Evolutionary conservation across 2,113 vertebrate genomes (phyloP).

Genomic region (Mus musculus): DNA sequence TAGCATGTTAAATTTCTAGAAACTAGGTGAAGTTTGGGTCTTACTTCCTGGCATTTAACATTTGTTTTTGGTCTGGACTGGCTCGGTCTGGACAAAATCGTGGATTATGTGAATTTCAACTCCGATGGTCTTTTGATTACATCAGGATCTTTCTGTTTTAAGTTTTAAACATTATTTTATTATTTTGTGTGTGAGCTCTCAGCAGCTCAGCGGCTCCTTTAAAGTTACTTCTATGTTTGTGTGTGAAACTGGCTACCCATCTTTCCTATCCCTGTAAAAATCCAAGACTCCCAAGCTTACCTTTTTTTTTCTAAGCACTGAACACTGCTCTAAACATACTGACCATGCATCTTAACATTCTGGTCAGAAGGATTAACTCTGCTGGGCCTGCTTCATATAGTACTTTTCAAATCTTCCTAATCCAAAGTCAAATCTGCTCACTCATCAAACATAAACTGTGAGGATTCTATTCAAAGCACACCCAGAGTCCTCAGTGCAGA

Average conservation of each 20-base stretch:
- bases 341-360: background rate
- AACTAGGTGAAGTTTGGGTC: background rate
- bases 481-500: background rate
- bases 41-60: background rate
- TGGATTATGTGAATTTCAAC: background rate
- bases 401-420: background rate
- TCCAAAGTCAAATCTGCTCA: slow-evolving; percentile 9
- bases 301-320: background rate
- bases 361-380: background rate
- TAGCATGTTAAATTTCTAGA: background rate
- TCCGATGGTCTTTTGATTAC: background rate
- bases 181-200: background rate
- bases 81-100: background rate
- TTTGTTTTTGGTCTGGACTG: background rate
- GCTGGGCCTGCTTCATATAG: background rate
- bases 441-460: background rate
- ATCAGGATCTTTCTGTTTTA: background rate
- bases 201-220: background rate
- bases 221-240: background rate
- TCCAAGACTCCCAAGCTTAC: background rate
- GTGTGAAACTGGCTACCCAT: background rate
- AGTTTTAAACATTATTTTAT: background rate
- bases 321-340: background rate
- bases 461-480: background rate
- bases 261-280: background rate